phyloP scores from a whole-genome alignment of 2,888 invertebrate species.

The Ischnura elegans region DNA sequence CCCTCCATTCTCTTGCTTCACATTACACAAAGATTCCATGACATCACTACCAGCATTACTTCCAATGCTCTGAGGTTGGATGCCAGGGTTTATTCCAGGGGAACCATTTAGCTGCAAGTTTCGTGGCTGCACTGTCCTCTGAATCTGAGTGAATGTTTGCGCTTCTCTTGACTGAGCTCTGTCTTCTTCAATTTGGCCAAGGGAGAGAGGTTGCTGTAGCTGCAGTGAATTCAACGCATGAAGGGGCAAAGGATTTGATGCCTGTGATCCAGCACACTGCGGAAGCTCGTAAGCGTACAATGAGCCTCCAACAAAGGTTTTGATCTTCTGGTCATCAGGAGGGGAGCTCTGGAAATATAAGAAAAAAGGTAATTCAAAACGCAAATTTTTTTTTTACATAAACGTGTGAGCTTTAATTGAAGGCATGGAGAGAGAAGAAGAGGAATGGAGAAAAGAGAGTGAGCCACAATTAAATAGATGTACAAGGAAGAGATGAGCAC shows the following conservation, averaged over 20 bases:
- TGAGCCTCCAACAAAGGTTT: conserved; percentile 75
- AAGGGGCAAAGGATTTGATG: conserved; percentile 60
- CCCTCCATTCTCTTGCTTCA: conserved; percentile 33
- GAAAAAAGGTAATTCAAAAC: neutral
- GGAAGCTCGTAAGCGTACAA: conserved; percentile 87
- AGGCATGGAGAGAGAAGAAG: too few species aligned
- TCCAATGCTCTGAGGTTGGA: conserved; percentile 50
- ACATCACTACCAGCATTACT: conserved; percentile 42
- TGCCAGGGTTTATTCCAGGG: neutral
- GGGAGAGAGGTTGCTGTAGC: conserved; percentile 74
- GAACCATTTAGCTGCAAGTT: conserved; percentile 48
- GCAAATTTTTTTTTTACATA: too few species aligned
- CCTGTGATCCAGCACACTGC: conserved; percentile 74
- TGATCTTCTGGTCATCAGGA: conserved; percentile 77
- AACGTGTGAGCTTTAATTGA: too few species aligned
- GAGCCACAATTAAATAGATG: too few species aligned
- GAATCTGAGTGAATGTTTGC: conserved; percentile 76
- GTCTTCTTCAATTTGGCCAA: conserved; percentile 73
- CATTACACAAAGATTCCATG: conserved; percentile 32
- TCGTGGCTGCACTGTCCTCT: conserved; percentile 72
- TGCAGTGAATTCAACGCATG: conserved; percentile 73
- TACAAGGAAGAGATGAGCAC: too few species aligned
- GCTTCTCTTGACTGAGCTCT: conserved; percentile 74
- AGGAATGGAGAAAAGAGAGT: too few species aligned
- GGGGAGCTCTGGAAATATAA: conserved; percentile 76